These are phyloP conservation scores for Tautogolabrus adspersus DNA, from an alignment of 2,113 vertebrate species.

Conservation along the genomic window DNA sequence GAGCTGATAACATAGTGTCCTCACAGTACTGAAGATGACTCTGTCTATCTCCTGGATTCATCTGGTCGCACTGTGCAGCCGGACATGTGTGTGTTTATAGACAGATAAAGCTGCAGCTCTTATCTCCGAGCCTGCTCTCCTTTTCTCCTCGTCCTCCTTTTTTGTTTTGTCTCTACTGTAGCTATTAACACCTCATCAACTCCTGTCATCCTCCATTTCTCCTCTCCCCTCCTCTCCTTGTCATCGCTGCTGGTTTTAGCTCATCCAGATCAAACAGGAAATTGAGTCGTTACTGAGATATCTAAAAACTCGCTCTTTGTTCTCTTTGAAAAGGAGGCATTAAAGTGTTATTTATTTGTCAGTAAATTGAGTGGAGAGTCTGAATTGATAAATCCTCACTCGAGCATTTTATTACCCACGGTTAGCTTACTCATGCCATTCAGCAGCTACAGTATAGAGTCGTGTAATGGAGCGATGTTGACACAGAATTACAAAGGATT, in stretches of 20 bases:
- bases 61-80: conserved; percentile 37
- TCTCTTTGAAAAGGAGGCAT: conserved; percentile 33
- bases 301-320: conserved; percentile 44
- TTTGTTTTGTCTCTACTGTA: background rate
- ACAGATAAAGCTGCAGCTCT: conserved; percentile 60
- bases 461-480: conserved; percentile 48
- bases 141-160: conserved; percentile 18
- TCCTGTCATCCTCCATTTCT: background rate
- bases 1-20: conserved; percentile 53
- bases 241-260: conserved; percentile 11
- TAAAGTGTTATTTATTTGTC: conserved; percentile 46
- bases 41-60: conserved; percentile 46
- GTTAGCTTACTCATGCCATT: conserved; percentile 60
- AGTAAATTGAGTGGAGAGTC: conserved; percentile 41
- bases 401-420: conserved; percentile 57
- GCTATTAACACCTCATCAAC: conserved; percentile 9
- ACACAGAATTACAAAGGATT: conserved; percentile 62
- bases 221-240: conserved; percentile 2
- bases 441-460: conserved; percentile 30
- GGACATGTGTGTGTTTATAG: conserved; percentile 53
- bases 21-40: conserved; percentile 37
- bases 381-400: conserved; percentile 59
- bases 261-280: conserved; percentile 45
- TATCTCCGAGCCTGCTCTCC: conserved; percentile 55
- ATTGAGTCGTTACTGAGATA: conserved; percentile 27